Evolutionary conservation across 2,888 invertebrate species (phyloP).

Genomic region (Oscheius sp.): DNA sequence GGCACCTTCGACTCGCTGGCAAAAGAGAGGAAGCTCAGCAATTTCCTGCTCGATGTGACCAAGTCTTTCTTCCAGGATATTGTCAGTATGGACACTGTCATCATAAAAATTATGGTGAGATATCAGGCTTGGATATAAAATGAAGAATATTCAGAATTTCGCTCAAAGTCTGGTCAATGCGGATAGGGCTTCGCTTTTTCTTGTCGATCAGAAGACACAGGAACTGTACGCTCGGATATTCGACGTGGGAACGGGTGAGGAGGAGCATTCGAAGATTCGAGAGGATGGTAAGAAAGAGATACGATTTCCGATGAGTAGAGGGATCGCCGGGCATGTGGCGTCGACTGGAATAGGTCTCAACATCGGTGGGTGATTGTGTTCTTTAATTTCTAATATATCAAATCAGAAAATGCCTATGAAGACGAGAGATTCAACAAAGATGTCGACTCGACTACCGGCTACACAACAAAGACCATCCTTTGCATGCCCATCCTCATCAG

Average conservation of each 20-base stretch:
- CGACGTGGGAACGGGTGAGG: conserved; percentile 76
- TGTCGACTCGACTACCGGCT: conserved; percentile 77
- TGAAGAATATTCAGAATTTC: conserved; percentile 78
- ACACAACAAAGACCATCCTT: conserved; percentile 82
- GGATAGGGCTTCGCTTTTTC: conserved; percentile 85
- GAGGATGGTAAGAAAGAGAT: conserved; percentile 66
- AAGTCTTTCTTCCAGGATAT: conserved; percentile 89
- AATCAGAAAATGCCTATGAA: conserved; percentile 83
- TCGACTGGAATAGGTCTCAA: conserved; percentile 84
- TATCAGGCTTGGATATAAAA: not conserved
- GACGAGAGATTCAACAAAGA: conserved; percentile 75
- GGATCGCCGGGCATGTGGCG: conserved; percentile 87
- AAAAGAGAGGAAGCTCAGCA: conserved; percentile 71
- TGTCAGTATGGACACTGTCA: conserved; percentile 85
- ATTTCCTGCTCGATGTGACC: conserved; percentile 84
- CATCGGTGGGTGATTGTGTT: conserved; percentile 75
- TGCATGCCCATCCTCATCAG: conserved; percentile 89
- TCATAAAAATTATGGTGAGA: conserved; percentile 82
- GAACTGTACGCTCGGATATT: conserved; percentile 87
- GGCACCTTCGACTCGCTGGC: conserved; percentile 56
- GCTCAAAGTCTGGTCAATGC: conserved; percentile 86
- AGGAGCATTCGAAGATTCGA: conserved; percentile 59
- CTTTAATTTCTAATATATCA: not conserved
- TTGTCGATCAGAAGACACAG: conserved; percentile 82
- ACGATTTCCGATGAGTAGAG: conserved; percentile 83